Percentiles rank a stretch among this genome's conserved stretches.
These are phyloP conservation scores for Battus philenor DNA, from an alignment of 1,140 invertebrate genomes.

Conservation along the genomic window DNA sequence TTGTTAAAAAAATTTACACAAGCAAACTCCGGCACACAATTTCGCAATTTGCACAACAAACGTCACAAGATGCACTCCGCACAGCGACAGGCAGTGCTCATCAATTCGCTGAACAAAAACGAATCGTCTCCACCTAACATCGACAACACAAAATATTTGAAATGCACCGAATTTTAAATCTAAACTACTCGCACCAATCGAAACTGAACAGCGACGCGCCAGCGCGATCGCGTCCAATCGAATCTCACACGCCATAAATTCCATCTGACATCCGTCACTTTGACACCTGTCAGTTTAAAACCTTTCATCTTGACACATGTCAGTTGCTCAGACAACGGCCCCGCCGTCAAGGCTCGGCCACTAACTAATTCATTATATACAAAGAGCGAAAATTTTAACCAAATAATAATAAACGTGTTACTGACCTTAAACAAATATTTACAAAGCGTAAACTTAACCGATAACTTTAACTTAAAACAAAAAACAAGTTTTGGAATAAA, in stretches of 20 bases:
- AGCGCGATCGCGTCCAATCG: slow-evolving; percentile 8
- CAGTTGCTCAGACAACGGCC: not conserved
- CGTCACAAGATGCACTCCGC: not conserved
- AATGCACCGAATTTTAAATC: not conserved
- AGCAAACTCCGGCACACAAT: not conserved
- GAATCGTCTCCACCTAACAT: too few species aligned
- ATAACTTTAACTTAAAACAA: slow-evolving; percentile 25
- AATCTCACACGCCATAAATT: not conserved
- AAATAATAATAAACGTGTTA: not conserved
- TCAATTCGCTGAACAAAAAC: too few species aligned
- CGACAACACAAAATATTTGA: not conserved
- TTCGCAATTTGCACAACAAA: not conserved
- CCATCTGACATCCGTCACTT: too few species aligned
- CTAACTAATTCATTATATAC: slow-evolving; percentile 11
- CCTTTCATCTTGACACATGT: too few species aligned
- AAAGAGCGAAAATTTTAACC: not conserved
- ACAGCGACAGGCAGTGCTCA: too few species aligned
- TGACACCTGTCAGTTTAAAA: too few species aligned
- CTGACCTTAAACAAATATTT: slow-evolving; percentile 31
- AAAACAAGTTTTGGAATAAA: slow-evolving; percentile 40
- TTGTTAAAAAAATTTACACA: not conserved
- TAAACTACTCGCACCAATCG: not conserved
- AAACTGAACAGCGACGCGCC: slow-evolving; percentile 7
- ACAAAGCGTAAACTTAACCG: slow-evolving; percentile 23
- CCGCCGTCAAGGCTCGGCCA: slow-evolving; percentile 8